Conservation (phyloP, 1,140 invertebrate genomes). For the Heliconius nattereri region DNA sequence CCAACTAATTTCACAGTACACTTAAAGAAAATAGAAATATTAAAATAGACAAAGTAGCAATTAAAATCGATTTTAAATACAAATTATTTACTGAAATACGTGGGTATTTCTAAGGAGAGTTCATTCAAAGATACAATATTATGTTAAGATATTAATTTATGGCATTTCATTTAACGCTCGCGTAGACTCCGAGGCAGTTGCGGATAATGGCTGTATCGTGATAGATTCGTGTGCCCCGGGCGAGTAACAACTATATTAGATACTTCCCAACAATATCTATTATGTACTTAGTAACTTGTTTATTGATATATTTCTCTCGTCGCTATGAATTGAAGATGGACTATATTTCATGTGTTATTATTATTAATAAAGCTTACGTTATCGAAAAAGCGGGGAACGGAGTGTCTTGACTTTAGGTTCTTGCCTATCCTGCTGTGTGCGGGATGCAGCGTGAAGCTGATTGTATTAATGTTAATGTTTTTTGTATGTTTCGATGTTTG, state of each 20-base stretch:
- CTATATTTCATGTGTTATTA: background rate
- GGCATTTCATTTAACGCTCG: slow-evolving; percentile 17
- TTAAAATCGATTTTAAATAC: slow-evolving; percentile 5
- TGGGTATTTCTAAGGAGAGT: background rate
- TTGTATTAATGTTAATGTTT: too few species aligned
- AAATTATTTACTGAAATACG: background rate
- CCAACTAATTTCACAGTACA: too few species aligned
- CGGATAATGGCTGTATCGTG: slow-evolving; percentile 17
- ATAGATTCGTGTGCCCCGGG: slow-evolving; percentile 19
- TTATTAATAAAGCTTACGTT: too few species aligned
- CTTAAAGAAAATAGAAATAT: background rate
- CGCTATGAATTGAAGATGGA: background rate
- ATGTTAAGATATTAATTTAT: slow-evolving; percentile 22
- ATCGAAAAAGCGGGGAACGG: too few species aligned
- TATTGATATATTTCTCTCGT: slow-evolving; percentile 13
- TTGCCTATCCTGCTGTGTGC: too few species aligned
- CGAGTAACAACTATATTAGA: slow-evolving; percentile 15
- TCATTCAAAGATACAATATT: slow-evolving; percentile 14
- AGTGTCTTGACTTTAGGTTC: too few species aligned
- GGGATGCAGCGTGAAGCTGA: too few species aligned
- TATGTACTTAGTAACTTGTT: slow-evolving; percentile 14
- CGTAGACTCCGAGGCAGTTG: background rate
- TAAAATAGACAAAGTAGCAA: background rate
- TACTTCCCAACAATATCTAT: slow-evolving; percentile 14
- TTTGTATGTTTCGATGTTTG: too few species aligned